These are phyloP conservation scores for Heterodera filipjevi DNA, from an alignment of 2,888 invertebrate species.

Conservation along the genomic window DNA sequence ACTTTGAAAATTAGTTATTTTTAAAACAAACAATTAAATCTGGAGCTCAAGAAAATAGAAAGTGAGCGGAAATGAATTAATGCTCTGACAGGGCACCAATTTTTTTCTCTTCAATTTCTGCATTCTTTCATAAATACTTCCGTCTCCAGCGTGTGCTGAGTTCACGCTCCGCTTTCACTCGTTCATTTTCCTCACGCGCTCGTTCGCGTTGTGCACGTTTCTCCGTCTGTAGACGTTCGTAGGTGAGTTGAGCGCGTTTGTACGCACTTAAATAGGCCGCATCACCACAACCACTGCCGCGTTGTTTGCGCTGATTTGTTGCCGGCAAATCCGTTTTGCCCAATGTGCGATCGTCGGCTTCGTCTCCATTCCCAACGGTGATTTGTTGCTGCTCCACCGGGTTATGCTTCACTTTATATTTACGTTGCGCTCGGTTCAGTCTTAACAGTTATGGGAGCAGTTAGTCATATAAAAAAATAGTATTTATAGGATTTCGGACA, in stretches of 20 bases:
- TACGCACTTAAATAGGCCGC: conserved; percentile 40
- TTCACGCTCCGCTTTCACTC: not conserved
- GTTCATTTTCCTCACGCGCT: conserved; percentile 15
- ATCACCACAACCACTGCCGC: not conserved
- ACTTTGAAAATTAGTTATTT: too few relatives aligned
- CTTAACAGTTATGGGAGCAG: not conserved
- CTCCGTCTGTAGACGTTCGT: conserved; percentile 41
- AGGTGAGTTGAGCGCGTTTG: conserved; percentile 43
- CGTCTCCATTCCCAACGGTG: not conserved
- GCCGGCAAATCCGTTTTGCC: too few relatives aligned
- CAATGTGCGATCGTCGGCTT: not conserved
- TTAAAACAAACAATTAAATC: too few relatives aligned
- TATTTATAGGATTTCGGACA: too few relatives aligned
- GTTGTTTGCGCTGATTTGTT: not conserved
- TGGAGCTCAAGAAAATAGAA: too few relatives aligned
- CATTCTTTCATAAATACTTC: not conserved
- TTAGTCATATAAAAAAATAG: too few relatives aligned
- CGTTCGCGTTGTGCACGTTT: conserved; percentile 15
- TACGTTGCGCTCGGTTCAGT: not conserved
- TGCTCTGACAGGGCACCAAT: too few relatives aligned
- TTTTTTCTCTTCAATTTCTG: too few relatives aligned
- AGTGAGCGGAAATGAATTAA: too few relatives aligned
- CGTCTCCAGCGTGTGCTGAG: conserved; percentile 6
- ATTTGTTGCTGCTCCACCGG: not conserved
- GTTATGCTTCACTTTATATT: not conserved